Evolutionary conservation across 2,797 vertebrate genomes (phyloP).

Genomic region (Gephyroberyx darwinii): DNA sequence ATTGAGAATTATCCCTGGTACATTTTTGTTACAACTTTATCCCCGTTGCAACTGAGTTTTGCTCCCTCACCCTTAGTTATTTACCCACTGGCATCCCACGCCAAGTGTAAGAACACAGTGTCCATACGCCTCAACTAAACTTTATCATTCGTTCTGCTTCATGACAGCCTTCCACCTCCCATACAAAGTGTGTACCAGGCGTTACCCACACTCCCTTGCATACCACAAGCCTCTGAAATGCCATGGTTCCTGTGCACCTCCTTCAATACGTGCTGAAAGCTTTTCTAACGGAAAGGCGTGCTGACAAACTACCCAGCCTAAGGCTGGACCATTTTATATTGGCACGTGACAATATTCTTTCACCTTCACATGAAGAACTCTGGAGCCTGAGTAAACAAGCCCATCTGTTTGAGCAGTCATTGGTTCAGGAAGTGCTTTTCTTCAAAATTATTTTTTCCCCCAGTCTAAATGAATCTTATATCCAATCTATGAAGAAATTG

Average conservation of each 20-base stretch:
- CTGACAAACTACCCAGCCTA: background rate
- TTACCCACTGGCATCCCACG: background rate
- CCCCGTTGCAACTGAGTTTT: no score
- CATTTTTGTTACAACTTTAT: no score
- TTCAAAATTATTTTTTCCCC: background rate
- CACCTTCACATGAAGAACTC: background rate
- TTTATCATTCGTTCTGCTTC: constrained; percentile 27
- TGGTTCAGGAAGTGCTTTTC: background rate
- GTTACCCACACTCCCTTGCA: constrained; percentile 50
- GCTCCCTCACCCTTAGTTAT: no score
- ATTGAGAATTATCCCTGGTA: background rate
- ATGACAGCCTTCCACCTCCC: constrained; percentile 30
- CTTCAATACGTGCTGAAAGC: background rate
- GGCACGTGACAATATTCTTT: background rate
- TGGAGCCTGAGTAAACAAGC: background rate
- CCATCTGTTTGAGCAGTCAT: background rate
- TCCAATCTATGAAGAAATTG: background rate
- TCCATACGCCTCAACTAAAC: constrained; percentile 6
- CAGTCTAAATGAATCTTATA: background rate
- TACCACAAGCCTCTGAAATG: constrained; percentile 31
- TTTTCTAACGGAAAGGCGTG: background rate
- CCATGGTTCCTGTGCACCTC: constrained; percentile 7
- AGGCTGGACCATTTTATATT: background rate
- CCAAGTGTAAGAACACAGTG: no score
- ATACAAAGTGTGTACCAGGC: constrained; percentile 30